A percentile compares a stretch with the other conserved stretches of the same genome.
Evolutionary conservation across 1,140 invertebrate genomes (phyloP).

Genomic region (Acyrthosiphon pisum): DNA sequence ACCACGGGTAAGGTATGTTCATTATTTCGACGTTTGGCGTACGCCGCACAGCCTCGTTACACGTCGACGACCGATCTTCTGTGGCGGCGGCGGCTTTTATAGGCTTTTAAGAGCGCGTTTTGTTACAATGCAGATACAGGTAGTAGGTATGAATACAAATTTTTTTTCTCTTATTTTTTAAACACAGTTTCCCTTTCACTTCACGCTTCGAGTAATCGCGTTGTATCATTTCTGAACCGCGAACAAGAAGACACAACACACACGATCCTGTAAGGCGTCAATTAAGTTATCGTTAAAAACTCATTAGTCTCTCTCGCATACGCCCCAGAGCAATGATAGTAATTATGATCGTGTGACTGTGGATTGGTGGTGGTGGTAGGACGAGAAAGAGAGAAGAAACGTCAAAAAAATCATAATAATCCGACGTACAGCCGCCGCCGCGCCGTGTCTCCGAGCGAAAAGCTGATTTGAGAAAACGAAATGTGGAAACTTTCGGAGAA

Average conservation of each 20-base stretch:
- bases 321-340: slow-evolving; percentile 43
- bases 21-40: neutral
- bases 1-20: neutral
- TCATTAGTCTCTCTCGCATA: slow-evolving; percentile 43
- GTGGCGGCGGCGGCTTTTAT: neutral
- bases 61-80: neutral
- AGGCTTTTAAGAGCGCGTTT: neutral
- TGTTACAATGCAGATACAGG: neutral
- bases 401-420: slow-evolving; percentile 25
- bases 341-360: slow-evolving; percentile 20
- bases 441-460: neutral
- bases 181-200: slow-evolving; percentile 54
- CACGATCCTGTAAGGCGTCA: slow-evolving; percentile 35
- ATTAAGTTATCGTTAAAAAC: slow-evolving; percentile 57
- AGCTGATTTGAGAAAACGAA: slow-evolving; percentile 29
- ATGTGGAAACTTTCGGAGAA: neutral
- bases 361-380: neutral
- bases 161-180: neutral
- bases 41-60: neutral
- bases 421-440: neutral
- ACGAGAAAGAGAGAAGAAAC: neutral
- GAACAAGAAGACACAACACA: slow-evolving; percentile 43
- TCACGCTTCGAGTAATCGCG: slow-evolving; percentile 52
- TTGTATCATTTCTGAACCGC: slow-evolving; percentile 29
- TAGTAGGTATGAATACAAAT: neutral